phyloP scores from a whole-genome alignment of 2,797 vertebrate species.

The Rallus crepitans region DNA sequence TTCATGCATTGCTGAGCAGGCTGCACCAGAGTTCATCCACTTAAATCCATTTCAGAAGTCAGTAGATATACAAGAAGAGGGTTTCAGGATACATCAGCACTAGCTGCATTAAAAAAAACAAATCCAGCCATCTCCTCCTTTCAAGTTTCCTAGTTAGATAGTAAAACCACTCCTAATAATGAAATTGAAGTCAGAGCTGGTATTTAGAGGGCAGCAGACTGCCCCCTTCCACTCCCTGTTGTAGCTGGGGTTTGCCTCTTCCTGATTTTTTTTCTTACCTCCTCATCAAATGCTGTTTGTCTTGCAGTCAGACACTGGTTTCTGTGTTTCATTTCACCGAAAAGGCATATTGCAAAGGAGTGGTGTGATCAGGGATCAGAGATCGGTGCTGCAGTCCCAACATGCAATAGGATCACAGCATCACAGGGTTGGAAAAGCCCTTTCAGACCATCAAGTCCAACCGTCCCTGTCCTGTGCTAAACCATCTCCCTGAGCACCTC shows the following conservation, averaged over 20 bases:
- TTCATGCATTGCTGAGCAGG: constrained; percentile 84
- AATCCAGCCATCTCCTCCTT: background rate
- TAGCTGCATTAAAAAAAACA: background rate
- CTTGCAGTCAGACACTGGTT: background rate
- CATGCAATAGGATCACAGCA: too few relatives aligned
- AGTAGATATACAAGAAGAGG: constrained; percentile 65
- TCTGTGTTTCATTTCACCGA: background rate
- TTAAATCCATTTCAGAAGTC: constrained; percentile 79
- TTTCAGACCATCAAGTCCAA: too few relatives aligned
- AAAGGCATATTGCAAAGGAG: background rate
- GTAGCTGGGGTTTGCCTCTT: background rate
- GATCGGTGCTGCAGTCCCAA: too few relatives aligned
- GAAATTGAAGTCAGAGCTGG: constrained; percentile 50
- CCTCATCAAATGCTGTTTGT: background rate
- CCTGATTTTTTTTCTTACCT: background rate
- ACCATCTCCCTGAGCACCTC: too few relatives aligned
- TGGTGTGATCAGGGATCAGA: too few relatives aligned
- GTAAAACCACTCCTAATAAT: constrained; percentile 63
- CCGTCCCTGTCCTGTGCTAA: too few relatives aligned
- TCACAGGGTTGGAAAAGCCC: too few relatives aligned
- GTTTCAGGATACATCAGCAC: constrained; percentile 56
- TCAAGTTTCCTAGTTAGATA: constrained; percentile 27
- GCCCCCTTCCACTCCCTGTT: background rate
- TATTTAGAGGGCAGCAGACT: background rate
- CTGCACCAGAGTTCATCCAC: constrained; percentile 77